These are phyloP conservation scores for Ophion costatus DNA, from an alignment of 2,888 invertebrate genomes.

Conservation along the genomic window DNA sequence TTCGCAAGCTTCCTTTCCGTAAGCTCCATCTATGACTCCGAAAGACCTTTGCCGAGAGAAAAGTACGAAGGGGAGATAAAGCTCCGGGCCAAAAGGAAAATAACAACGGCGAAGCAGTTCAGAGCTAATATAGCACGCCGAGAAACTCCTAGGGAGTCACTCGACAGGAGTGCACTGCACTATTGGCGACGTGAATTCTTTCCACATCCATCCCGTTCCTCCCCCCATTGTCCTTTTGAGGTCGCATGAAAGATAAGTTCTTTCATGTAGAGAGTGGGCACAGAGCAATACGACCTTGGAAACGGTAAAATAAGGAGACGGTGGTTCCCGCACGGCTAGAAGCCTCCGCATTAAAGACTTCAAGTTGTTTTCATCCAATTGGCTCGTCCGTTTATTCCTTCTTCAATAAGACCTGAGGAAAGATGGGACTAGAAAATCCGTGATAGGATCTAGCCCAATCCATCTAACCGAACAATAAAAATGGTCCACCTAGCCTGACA, in stretches of 20 bases:
- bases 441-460: too few species aligned
- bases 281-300: conserved; percentile 8
- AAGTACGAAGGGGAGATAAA: conserved; percentile 12
- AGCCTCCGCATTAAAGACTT: too few species aligned
- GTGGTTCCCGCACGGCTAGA: too few species aligned
- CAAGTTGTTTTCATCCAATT: too few species aligned
- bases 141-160: conserved; percentile 11
- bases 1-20: conserved; percentile 4
- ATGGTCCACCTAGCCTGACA: too few species aligned
- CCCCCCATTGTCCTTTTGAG: conserved; percentile 31
- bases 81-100: conserved; percentile 20
- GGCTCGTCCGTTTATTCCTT: too few species aligned
- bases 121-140: conserved; percentile 2
- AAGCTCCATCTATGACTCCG: conserved; percentile 29
- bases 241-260: neutral
- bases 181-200: neutral
- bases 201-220: neutral
- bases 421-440: too few species aligned
- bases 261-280: conserved; percentile 2
- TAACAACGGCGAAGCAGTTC: conserved; percentile 20
- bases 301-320: neutral
- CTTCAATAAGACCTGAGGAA: too few species aligned
- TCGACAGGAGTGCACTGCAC: conserved; percentile 8
- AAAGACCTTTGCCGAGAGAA: conserved; percentile 15
- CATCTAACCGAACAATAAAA: too few species aligned